Percentiles rank a stretch among this genome's conserved stretches.
phyloP scores from a whole-genome alignment of 2,888 invertebrate species.

The Eupsilia transversa region DNA sequence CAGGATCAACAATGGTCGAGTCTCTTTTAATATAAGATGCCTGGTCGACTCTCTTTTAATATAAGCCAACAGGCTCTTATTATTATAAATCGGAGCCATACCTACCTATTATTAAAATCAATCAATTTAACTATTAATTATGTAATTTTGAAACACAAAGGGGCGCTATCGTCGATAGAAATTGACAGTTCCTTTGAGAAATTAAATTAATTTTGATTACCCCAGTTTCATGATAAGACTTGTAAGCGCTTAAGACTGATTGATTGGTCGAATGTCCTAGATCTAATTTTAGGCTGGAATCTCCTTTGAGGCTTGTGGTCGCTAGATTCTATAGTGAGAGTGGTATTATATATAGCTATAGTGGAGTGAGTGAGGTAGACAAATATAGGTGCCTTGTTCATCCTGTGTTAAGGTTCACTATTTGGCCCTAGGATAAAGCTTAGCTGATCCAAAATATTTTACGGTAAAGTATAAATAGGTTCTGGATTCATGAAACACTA shows the following conservation, averaged over 20 bases:
- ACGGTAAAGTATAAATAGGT: background rate
- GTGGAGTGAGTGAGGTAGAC: too few relatives aligned
- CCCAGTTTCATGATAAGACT: conserved; percentile 14
- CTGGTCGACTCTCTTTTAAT: background rate
- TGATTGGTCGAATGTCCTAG: conserved; percentile 40
- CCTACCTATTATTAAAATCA: conserved; percentile 15
- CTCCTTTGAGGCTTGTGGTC: background rate
- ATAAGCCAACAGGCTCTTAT: background rate
- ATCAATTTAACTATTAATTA: conserved; percentile 22
- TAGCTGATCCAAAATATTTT: background rate
- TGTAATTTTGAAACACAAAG: conserved; percentile 36
- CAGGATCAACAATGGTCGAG: background rate
- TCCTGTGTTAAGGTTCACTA: background rate
- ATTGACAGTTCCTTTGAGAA: conserved; percentile 31
- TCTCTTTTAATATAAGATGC: background rate
- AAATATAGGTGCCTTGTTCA: background rate
- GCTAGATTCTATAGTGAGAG: background rate
- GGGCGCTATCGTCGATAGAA: conserved; percentile 7
- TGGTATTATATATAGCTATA: too few relatives aligned
- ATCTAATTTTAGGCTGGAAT: conserved; percentile 17
- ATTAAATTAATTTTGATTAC: conserved; percentile 45
- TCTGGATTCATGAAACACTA: background rate
- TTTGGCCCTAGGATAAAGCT: background rate
- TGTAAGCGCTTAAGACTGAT: conserved; percentile 48
- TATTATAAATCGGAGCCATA: background rate